Base-by-base conservation (phyloP, 1,140 invertebrate species). In the Fopius arisanus region DNA sequence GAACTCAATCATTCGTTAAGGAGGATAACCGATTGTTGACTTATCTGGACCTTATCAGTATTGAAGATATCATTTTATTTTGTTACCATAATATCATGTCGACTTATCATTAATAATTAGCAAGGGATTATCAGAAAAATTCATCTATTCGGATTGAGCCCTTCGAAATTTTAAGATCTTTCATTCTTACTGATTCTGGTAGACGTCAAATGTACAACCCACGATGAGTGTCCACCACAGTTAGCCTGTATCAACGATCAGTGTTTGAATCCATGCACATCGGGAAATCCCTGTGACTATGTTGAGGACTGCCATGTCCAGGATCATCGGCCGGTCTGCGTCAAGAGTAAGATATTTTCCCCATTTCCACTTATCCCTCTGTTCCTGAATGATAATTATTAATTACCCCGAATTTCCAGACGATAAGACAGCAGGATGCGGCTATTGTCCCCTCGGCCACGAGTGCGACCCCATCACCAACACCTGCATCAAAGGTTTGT, bases 231-330 rank as follows among this genome's bases (percentile, higher is more conserved):
- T 83, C 90, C 93, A 7, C 82, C 87, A 9, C 91, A 92, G 77
- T 90, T 94, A 85, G 92, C 94, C 43, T 97, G 96, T 82, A 89
- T 95, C 73, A 91, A 93, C 81, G 90, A 92, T 4, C 90, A 92
- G 70, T 97, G 96, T 79, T 88, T 92, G 40, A 95, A 94, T 84
- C 94, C 93, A 12, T 95, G 93, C 81, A 88, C 88, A 12, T 85
- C 90, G 69, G 88, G 90, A 16, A 94, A 93, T 79, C 93, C 93
- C 1, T 96, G 94, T 79, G 82, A 90, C 16, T 82, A 86, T 40
- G 81, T 89, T 28, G 89, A 94, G 73, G 92, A 93, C 54, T 96
- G 95, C 82, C 92, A 92, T 76, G 93, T 95, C 23, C 88, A 93
- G 76, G 88, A 93, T 80, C 94, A 96, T 85, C 91, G 93, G 81